Conservation (phyloP, 2,888 invertebrate genomes). For the Tetheella fluctuosa region DNA sequence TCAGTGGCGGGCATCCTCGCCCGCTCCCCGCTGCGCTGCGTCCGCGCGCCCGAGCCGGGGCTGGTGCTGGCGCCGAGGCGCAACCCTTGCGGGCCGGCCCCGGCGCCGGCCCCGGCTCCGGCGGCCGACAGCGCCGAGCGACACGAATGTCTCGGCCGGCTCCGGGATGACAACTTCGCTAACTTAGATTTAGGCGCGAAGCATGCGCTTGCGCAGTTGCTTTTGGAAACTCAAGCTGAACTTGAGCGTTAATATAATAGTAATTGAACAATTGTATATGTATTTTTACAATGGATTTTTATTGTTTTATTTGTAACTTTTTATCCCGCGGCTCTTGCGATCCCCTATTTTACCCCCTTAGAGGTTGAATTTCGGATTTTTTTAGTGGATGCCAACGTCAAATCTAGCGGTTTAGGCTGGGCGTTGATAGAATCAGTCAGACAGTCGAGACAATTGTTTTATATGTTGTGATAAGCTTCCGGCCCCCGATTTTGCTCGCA, state of each 20-base stretch:
- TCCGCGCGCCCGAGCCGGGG: slow-evolving; percentile 92
- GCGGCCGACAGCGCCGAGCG: slow-evolving; percentile 11
- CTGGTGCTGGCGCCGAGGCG: slow-evolving; percentile 63
- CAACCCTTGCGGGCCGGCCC: slow-evolving; percentile 40
- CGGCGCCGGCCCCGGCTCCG: too few relatives aligned
- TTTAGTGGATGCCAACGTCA: too few relatives aligned
- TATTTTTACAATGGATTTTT: background rate
- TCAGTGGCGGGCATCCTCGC: slow-evolving; percentile 52
- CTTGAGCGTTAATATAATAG: background rate
- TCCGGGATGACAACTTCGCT: slow-evolving; percentile 35
- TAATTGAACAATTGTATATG: background rate
- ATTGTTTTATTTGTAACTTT: background rate
- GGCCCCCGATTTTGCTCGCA: too few relatives aligned
- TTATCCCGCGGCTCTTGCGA: too few relatives aligned
- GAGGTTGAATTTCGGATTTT: too few relatives aligned
- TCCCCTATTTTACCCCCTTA: too few relatives aligned
- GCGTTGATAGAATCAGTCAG: too few relatives aligned
- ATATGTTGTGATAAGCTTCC: too few relatives aligned
- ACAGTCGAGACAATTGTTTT: too few relatives aligned
- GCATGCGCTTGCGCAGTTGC: slow-evolving; percentile 83
- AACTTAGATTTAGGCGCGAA: slow-evolving; percentile 67
- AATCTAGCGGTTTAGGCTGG: too few relatives aligned
- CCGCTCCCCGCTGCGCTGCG: slow-evolving; percentile 86
- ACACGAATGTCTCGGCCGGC: slow-evolving; percentile 32
- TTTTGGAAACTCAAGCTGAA: slow-evolving; percentile 66